A percentile compares a stretch with the other conserved stretches of the same genome.
phyloP scores from a whole-genome alignment of 1,140 invertebrate genomes.

The Anastatus disparis region DNA sequence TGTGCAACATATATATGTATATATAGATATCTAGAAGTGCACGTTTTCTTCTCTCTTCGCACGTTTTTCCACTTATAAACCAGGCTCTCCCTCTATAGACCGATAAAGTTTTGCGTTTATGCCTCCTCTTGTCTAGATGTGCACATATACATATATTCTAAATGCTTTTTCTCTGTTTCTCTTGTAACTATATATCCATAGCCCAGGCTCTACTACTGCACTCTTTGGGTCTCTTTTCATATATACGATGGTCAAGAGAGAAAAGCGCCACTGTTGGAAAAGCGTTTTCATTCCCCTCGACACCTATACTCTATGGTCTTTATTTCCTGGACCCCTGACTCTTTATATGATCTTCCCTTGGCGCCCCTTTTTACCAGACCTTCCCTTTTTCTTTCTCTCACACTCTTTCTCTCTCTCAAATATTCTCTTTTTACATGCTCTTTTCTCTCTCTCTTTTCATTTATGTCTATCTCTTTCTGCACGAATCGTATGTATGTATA shows the following conservation, averaged over 20 bases:
- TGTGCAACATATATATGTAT: neutral
- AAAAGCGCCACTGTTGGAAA: too few species aligned
- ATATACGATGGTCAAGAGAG: constrained; percentile 53
- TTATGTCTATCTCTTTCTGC: neutral
- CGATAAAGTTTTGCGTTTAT: constrained; percentile 27
- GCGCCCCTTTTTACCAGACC: constrained; percentile 18
- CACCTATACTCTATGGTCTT: constrained; percentile 56
- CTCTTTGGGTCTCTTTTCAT: too few species aligned
- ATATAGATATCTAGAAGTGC: neutral
- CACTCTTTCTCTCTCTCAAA: constrained; percentile 3
- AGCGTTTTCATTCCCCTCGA: constrained; percentile 54
- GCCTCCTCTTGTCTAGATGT: neutral
- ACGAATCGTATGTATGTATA: neutral
- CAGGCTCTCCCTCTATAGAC: constrained; percentile 31
- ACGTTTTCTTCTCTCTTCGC: constrained; percentile 38
- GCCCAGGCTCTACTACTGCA: constrained; percentile 52
- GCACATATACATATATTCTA: too few species aligned
- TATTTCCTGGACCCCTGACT: constrained; percentile 52
- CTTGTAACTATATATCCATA: constrained; percentile 27
- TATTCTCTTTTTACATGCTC: neutral
- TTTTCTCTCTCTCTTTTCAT: neutral
- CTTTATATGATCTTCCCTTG: constrained; percentile 30
- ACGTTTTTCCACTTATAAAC: constrained; percentile 54
- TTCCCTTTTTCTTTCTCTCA: constrained; percentile 13
- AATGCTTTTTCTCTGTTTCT: constrained; percentile 14